These are phyloP conservation scores for Pseudomyrmex gracilis DNA, from an alignment of 1,140 invertebrate genomes.

Conservation along the genomic window DNA sequence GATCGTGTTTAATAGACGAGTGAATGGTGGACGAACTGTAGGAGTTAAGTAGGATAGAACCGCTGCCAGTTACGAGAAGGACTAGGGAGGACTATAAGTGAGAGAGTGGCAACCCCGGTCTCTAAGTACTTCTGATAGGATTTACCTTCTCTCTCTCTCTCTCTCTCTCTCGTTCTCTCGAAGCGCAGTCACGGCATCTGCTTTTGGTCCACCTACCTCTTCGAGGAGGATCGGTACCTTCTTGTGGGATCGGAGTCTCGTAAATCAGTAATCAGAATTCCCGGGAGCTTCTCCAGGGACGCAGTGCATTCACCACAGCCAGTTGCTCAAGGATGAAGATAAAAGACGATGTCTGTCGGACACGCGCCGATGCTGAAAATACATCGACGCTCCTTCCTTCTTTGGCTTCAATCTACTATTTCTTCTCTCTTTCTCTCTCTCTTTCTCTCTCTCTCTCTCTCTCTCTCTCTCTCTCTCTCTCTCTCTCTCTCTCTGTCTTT, in stretches of 20 bases:
- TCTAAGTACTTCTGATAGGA: constrained; percentile 84
- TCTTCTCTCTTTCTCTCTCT: too few species aligned
- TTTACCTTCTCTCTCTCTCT: constrained; percentile 71
- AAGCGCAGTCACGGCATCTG: constrained; percentile 71
- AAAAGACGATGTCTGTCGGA: constrained; percentile 29
- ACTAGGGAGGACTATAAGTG: constrained; percentile 58
- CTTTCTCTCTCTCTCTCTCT: background rate
- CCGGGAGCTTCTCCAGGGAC: constrained; percentile 49
- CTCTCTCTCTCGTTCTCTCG: constrained; percentile 40
- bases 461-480: background rate
- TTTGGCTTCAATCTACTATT: constrained; percentile 2
- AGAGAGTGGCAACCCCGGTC: constrained; percentile 78
- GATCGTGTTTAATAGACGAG: constrained; percentile 64
- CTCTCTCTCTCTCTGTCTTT: too few species aligned
- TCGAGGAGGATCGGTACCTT: constrained; percentile 73
- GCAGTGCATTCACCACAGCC: constrained; percentile 37
- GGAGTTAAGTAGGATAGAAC: constrained; percentile 72
- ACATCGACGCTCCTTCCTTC: constrained; percentile 12
- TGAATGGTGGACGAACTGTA: constrained; percentile 52
- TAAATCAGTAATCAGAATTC: constrained; percentile 84
- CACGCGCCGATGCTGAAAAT: constrained; percentile 36
- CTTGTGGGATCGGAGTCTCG: constrained; percentile 76
- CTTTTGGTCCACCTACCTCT: constrained; percentile 64
- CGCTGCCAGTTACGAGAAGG: constrained; percentile 66
- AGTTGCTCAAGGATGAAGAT: constrained; percentile 26